Percentiles rank a stretch among this genome's conserved stretches.
These are phyloP conservation scores for Lycocorax pyrrhopterus DNA, from an alignment of 2,113 vertebrate genomes.

Conservation along the genomic window DNA sequence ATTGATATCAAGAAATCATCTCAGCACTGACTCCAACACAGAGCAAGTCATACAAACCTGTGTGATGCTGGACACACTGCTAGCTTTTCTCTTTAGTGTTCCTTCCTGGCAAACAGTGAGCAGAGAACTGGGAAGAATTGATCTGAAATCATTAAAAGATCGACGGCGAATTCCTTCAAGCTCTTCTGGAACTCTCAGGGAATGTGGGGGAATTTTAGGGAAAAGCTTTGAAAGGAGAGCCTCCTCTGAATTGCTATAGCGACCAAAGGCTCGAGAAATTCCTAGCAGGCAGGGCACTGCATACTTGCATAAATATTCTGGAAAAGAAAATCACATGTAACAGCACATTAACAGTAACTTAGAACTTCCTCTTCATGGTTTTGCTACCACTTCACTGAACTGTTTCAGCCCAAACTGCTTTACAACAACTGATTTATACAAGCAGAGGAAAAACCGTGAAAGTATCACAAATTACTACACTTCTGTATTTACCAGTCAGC, in stretches of 20 bases:
- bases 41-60: constrained; percentile 71
- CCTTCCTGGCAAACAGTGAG: constrained; percentile 87
- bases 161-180: constrained; percentile 85
- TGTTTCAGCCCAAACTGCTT: background rate
- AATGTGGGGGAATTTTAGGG: constrained; percentile 78
- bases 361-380: background rate
- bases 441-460: background rate
- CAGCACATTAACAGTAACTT: background rate
- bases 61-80: constrained; percentile 81
- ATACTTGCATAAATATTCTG: constrained; percentile 91
- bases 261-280: constrained; percentile 89
- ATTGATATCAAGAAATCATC: background rate
- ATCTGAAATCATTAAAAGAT: constrained; percentile 95
- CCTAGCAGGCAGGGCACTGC: constrained; percentile 87
- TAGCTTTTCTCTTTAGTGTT: constrained; percentile 80
- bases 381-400: background rate
- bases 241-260: constrained; percentile 88
- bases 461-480: background rate
- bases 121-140: constrained; percentile 90
- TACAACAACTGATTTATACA: background rate
- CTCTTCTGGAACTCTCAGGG: constrained; percentile 78
- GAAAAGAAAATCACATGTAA: background rate
- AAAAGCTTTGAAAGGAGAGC: constrained; percentile 91
- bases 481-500: background rate
- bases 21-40: background rate